Evolutionary conservation across 2,113 vertebrate species (phyloP), one percentile per base, ranked within the genome.

Genomic region (Tenrec ecaudatus): DNA sequence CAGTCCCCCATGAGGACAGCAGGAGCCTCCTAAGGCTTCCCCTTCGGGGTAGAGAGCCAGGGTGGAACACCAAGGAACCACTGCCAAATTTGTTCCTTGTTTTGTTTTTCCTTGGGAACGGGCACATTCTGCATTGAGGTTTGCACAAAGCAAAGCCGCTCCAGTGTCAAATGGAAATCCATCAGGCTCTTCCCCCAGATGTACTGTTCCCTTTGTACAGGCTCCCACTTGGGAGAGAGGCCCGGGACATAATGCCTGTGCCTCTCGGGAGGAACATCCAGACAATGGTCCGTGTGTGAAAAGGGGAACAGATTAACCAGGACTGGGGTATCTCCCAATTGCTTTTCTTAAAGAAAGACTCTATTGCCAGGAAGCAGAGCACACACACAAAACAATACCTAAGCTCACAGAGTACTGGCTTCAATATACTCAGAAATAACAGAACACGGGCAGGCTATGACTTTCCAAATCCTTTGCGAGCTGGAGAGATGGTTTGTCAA

Each of bases 341-440:
- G 96, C 95, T 96, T 97, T 94, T 93, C 95, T 96, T 97, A 93
- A 96, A 97, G 95, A 95, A 95, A 96, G 89, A 97, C 95, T 82
- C 31, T 96, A 81, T 96, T 96, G 88, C 87, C 92, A 95, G 93
- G 93, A 97, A 96, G 95, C 92, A 96, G 95, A 96, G 96, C 96
- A 97, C 96, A 97, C 95, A 96, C 86, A 96, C 47, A 89, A 95
- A 96, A 96, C 96, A 96, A 96, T 96, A 95, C 86, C 87, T 95
- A 96, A 79, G 95, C 82, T 96, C 97, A 96, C 96, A 96, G 94
- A 96, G 84, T 94, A 96, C 66, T 94, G 86, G 76, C 94, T 97
- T 97, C 90, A 96, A 97, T 92, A 96, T 97, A 97, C 96, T 86
- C 82, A 95, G 82, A 91, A 96, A 96, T 97, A 96, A 12, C 9